Conservation (phyloP, 2,797 vertebrate species). For the Crocidura indochinensis region DNA sequence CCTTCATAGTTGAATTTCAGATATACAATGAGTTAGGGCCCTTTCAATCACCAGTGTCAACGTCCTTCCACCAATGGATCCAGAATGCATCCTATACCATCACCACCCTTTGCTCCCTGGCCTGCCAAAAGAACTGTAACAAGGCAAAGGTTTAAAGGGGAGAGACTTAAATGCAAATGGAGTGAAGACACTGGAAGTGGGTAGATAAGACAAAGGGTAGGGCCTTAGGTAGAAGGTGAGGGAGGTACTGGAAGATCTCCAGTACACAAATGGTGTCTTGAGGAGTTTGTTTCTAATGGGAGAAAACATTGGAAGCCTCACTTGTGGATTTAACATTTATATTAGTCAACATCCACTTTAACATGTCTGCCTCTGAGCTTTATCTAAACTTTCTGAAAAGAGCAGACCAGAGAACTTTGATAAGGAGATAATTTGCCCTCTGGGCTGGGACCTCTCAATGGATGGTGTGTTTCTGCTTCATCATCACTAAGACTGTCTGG, state of each 20-base stretch:
- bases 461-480: not conserved
- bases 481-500: not conserved
- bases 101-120: too few species aligned
- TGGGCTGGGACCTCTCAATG: not conserved
- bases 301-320: not conserved
- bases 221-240: not conserved
- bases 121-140: too few species aligned
- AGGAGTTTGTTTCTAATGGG: not conserved
- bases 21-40: too few species aligned
- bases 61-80: too few species aligned
- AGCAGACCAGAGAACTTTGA: not conserved
- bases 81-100: too few species aligned
- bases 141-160: slow-evolving; percentile 41
- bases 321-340: not conserved
- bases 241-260: not conserved
- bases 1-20: too few species aligned
- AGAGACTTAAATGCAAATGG: not conserved
- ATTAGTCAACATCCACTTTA: not conserved
- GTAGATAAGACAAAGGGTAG: not conserved
- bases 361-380: not conserved
- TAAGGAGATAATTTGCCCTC: not conserved
- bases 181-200: not conserved
- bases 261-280: not conserved
- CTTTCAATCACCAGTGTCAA: too few species aligned
- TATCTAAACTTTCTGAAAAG: not conserved